Conservation (phyloP, 2,888 invertebrate genomes). For the Icerya purchasi region DNA sequence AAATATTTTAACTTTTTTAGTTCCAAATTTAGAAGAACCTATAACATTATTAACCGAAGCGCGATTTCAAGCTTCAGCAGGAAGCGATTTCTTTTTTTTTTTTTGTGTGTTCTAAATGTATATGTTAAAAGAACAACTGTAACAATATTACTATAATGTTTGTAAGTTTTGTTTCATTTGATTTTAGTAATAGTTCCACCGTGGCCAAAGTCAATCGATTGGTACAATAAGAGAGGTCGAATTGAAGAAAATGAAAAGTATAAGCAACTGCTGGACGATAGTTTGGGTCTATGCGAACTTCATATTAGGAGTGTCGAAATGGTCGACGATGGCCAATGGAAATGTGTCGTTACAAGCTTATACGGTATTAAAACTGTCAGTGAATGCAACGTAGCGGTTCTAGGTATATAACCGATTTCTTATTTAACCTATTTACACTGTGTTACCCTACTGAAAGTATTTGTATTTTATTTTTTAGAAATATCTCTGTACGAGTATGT, state of each 20-base stretch:
- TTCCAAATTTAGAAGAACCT: no score
- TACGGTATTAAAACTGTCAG: conserved; percentile 56
- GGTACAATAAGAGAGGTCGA: conserved; percentile 68
- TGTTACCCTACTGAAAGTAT: no score
- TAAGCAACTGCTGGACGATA: conserved; percentile 48
- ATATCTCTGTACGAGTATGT: no score
- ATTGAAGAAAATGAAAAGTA: conserved; percentile 49
- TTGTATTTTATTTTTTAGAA: no score
- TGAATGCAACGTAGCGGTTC: conserved; percentile 50
- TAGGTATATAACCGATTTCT: no score
- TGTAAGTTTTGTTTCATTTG: neutral
- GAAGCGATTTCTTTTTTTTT: conserved; percentile 3
- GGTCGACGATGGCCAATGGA: conserved; percentile 72
- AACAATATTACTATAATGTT: neutral
- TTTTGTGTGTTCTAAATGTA: neutral
- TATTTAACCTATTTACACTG: no score
- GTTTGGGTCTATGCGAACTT: conserved; percentile 57
- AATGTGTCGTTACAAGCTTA: conserved; percentile 59
- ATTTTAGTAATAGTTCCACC: conserved; percentile 52
- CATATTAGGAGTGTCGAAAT: conserved; percentile 54
- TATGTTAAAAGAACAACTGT: neutral
- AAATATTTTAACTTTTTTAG: no score
- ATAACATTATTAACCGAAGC: no score
- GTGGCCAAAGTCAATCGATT: conserved; percentile 59
- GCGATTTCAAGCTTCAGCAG: no score